Evolutionary conservation across 2,888 invertebrate genomes (phyloP).

Genomic region (Willowsia nigromaculata): DNA sequence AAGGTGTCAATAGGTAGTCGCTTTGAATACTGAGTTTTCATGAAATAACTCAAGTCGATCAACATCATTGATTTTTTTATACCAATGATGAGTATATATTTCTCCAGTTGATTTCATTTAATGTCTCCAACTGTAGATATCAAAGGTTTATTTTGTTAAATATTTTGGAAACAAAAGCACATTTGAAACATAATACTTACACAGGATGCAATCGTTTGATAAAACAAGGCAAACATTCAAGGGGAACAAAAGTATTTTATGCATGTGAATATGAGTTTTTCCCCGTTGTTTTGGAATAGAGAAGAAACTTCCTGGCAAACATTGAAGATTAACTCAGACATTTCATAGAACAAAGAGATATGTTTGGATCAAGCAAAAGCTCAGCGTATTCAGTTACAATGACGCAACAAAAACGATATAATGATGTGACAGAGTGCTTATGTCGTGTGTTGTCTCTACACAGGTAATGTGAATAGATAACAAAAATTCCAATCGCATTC

Average conservation of each 20-base stretch:
- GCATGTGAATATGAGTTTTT: neutral
- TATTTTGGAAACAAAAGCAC: neutral
- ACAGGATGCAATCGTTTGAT: neutral
- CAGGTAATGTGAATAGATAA: neutral
- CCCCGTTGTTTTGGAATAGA: neutral
- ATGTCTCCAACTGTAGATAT: no score
- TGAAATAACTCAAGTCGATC: no score
- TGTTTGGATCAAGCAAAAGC: neutral
- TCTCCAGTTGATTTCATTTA: no score
- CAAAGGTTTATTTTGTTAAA: no score
- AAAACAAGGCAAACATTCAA: neutral
- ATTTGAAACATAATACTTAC: neutral
- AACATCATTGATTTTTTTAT: no score
- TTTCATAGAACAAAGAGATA: neutral
- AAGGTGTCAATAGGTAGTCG: no score
- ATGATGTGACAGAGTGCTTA: slow-evolving; percentile 42
- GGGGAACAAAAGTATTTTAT: neutral
- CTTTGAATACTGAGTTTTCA: no score
- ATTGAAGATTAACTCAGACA: neutral
- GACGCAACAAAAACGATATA: slow-evolving; percentile 53
- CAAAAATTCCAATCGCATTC: neutral
- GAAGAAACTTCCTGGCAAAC: neutral
- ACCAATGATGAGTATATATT: no score
- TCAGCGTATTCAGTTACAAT: neutral
- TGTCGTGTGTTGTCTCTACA: slow-evolving; percentile 20